These are phyloP conservation scores for Trialeurodes vaporariorum DNA, from an alignment of 1,140 invertebrate genomes.

Conservation along the genomic window DNA sequence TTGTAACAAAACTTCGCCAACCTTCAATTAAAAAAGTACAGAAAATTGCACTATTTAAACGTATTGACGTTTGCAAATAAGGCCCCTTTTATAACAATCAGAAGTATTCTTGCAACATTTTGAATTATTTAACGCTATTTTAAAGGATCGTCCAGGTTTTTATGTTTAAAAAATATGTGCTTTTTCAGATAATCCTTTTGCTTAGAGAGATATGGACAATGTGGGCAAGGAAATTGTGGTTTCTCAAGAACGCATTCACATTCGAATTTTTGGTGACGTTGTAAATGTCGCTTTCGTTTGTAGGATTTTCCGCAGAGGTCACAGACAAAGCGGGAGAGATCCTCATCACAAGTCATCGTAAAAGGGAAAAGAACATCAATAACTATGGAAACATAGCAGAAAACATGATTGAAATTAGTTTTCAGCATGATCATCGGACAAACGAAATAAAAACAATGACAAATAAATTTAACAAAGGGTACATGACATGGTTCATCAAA, in stretches of 20 bases:
- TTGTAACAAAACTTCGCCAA: too few relatives aligned
- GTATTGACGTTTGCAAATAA: too few relatives aligned
- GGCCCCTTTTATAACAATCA: too few relatives aligned
- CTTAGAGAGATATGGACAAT: constrained; percentile 35
- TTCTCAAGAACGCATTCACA: constrained; percentile 39
- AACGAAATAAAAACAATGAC: too few relatives aligned
- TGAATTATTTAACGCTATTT: too few relatives aligned
- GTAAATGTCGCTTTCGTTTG: constrained; percentile 34
- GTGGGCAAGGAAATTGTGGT: constrained; percentile 38
- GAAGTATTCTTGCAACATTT: too few relatives aligned
- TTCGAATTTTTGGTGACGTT: constrained; percentile 39
- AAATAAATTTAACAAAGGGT: too few relatives aligned
- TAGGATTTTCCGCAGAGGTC: constrained; percentile 30
- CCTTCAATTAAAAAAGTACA: too few relatives aligned
- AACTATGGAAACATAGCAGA: not conserved
- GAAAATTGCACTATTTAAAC: too few relatives aligned
- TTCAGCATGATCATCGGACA: too few relatives aligned
- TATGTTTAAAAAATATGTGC: constrained; percentile 28
- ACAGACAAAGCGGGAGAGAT: constrained; percentile 13
- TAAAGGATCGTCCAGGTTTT: not conserved
- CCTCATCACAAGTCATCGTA: not conserved
- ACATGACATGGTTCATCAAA: too few relatives aligned
- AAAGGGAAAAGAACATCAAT: not conserved
- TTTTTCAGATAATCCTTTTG: constrained; percentile 34
- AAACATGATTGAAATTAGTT: too few relatives aligned